phyloP scores from a whole-genome alignment of 1,140 invertebrate genomes.

The Drosophila mauritiana region DNA sequence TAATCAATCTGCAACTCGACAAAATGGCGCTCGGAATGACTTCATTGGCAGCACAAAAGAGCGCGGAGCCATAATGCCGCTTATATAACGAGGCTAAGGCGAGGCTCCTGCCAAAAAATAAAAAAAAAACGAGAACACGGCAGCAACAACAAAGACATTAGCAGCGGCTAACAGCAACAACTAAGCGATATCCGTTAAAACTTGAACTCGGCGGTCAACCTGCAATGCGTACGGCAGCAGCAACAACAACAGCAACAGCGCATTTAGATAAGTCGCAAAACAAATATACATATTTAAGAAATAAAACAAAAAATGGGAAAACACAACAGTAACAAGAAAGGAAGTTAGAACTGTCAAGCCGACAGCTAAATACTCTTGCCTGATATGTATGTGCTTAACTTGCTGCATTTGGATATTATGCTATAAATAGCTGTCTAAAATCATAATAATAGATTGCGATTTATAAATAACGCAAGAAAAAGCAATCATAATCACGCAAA shows the following conservation, averaged over 20 bases:
- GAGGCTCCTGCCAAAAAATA: conserved; percentile 64
- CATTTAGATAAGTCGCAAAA: conserved; percentile 71
- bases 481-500: too few species aligned
- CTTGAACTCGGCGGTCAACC: conserved; percentile 77
- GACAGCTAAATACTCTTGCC: background rate
- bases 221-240: conserved; percentile 65
- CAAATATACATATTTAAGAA: conserved; percentile 53
- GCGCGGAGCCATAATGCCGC: conserved; percentile 36
- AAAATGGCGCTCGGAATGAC: conserved; percentile 75
- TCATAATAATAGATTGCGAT: background rate
- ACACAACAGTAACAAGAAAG: conserved; percentile 31
- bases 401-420: too few species aligned
- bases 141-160: conserved; percentile 41
- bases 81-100: conserved; percentile 56
- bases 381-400: too few species aligned
- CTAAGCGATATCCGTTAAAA: conserved; percentile 77
- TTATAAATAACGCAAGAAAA: background rate
- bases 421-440: background rate
- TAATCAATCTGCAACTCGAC: conserved; percentile 70
- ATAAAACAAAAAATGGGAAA: conserved; percentile 37
- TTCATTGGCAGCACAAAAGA: conserved; percentile 62
- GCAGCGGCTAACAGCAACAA: conserved; percentile 29
- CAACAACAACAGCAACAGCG: conserved; percentile 31
- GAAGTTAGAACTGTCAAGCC: background rate
- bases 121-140: conserved; percentile 42